Percentiles rank a stretch among this genome's conserved stretches.
Evolutionary conservation across 1,140 invertebrate genomes (phyloP).

Genomic region (Philaenus spumarius): DNA sequence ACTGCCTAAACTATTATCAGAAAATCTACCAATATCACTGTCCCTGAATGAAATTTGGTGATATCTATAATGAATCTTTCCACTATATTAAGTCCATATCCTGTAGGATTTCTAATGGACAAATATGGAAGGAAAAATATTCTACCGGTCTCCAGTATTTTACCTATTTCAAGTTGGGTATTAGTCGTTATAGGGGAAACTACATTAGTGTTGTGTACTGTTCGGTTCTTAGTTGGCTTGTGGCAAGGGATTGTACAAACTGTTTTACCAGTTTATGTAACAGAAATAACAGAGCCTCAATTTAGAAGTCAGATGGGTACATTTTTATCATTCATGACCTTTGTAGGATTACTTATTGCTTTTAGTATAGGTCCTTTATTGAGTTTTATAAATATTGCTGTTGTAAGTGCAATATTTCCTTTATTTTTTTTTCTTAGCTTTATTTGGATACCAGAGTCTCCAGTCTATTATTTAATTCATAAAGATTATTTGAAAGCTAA

Average conservation of each 20-base stretch:
- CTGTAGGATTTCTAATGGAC: neutral
- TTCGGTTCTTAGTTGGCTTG: conserved; percentile 46
- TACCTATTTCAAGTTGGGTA: conserved; percentile 41
- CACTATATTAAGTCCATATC: neutral
- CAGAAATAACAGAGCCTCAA: conserved; percentile 56
- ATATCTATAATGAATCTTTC: neutral
- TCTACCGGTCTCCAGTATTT: conserved; percentile 55
- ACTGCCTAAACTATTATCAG: neutral
- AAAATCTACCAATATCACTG: neutral
- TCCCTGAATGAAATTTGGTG: neutral
- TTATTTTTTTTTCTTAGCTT: conserved; percentile 58
- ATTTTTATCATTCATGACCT: conserved; percentile 70
- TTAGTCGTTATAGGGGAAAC: conserved; percentile 41
- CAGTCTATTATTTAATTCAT: conserved; percentile 57
- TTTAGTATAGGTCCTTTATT: conserved; percentile 69
- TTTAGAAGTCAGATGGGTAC: conserved; percentile 48
- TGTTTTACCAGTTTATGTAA: conserved; percentile 73
- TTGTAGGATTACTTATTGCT: conserved; percentile 62
- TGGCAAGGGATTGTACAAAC: conserved; percentile 66
- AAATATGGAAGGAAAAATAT: conserved; percentile 39
- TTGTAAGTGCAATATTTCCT: conserved; percentile 52
- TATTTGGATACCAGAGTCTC: conserved; percentile 73
- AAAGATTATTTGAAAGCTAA: conserved; percentile 53
- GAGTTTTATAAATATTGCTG: conserved; percentile 56
- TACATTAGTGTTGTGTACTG: conserved; percentile 10